Conservation (phyloP, 2,888 invertebrate species). For the Agrilus mali region DNA sequence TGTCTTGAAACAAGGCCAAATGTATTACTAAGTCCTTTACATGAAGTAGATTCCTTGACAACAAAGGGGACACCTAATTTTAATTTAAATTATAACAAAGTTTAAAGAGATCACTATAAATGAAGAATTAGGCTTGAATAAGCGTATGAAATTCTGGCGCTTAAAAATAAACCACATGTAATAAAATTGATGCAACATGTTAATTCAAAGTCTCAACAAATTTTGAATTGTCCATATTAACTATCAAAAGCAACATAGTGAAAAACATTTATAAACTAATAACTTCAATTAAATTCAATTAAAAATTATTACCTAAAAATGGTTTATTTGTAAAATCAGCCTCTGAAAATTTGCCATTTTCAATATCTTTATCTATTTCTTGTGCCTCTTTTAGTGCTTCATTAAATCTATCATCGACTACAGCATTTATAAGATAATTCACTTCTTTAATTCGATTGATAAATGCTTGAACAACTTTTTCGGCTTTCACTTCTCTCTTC, state of each 20-base stretch:
- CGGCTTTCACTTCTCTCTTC: constrained; percentile 47
- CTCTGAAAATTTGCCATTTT: constrained; percentile 42
- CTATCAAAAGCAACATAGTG: too few species aligned
- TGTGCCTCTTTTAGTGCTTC: constrained; percentile 68
- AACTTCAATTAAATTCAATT: not conserved
- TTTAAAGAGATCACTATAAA: too few species aligned
- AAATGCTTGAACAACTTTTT: constrained; percentile 57
- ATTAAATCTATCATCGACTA: constrained; percentile 69
- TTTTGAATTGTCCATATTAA: too few species aligned
- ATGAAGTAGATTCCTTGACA: constrained; percentile 77
- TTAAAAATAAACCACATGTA: too few species aligned
- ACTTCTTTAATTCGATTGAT: constrained; percentile 63
- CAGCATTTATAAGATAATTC: constrained; percentile 66
- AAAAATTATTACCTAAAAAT: constrained; percentile 46
- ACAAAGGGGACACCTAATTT: constrained; percentile 76
- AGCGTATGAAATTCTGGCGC: too few species aligned
- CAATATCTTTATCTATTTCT: constrained; percentile 56
- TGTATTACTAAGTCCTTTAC: constrained; percentile 58
- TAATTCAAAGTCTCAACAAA: too few species aligned
- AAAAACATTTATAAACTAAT: not conserved
- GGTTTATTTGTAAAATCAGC: constrained; percentile 58
- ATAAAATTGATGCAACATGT: too few species aligned
- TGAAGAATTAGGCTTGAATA: too few species aligned
- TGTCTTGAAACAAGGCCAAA: constrained; percentile 53
- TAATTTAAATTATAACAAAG: not conserved